These are phyloP conservation scores for Asobara japonica DNA, from an alignment of 1,140 invertebrate genomes.

Conservation along the genomic window DNA sequence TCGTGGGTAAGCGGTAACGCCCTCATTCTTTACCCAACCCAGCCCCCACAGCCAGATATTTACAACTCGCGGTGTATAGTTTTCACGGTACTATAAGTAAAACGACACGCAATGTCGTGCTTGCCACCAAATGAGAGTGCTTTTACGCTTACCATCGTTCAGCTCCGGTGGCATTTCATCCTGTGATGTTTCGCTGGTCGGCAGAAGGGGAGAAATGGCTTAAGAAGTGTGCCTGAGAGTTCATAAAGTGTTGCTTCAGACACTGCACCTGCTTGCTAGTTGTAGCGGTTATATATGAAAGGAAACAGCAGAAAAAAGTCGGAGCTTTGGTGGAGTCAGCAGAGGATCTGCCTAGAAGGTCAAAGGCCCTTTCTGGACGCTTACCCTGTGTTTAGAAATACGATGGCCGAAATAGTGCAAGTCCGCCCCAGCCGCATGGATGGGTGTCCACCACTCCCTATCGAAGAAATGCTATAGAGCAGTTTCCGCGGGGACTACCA, in stretches of 20 bases:
- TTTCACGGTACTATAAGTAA: slow-evolving; percentile 24
- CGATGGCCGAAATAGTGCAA: no score
- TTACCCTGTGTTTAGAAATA: no score
- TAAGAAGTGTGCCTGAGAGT: neutral
- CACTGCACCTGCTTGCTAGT: neutral
- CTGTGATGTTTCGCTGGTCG: neutral
- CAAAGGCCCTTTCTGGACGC: no score
- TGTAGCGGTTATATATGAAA: neutral
- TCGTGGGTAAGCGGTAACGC: slow-evolving; percentile 25
- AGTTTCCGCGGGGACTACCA: no score
- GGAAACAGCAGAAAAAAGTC: neutral
- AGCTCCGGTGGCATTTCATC: neutral
- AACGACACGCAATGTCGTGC: slow-evolving; percentile 27
- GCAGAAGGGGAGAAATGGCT: neutral
- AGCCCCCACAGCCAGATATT: slow-evolving; percentile 12
- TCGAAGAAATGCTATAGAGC: no score
- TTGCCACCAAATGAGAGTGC: slow-evolving; percentile 9
- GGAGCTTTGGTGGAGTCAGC: no score
- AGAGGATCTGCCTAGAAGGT: no score
- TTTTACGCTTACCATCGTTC: slow-evolving; percentile 5
- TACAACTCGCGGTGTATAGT: slow-evolving; percentile 25
- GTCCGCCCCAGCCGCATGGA: no score
- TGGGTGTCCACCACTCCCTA: no score
- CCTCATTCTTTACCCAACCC: slow-evolving; percentile 16
- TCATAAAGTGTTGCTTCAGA: neutral